A percentile compares a stretch with the other conserved stretches of the same genome.
Evolutionary conservation across 1,140 invertebrate species (phyloP).

Genomic region (Homalodisca vitripennis): DNA sequence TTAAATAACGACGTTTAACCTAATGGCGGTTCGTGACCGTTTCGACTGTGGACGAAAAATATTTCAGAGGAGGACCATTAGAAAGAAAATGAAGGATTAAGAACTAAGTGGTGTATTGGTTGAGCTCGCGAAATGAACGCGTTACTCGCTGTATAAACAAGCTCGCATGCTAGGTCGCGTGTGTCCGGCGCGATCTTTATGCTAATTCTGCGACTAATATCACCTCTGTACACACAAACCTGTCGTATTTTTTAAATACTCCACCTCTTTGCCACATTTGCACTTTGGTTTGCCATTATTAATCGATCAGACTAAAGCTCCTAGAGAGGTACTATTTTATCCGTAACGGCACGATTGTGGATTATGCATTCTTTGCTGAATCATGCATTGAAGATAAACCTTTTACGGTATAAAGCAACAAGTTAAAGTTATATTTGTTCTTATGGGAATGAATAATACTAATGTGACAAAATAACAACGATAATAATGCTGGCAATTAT

Average conservation of each 20-base stretch:
- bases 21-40: slow-evolving; percentile 5
- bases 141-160: not conserved
- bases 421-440: too few species aligned
- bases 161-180: slow-evolving; percentile 7
- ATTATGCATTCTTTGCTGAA: too few species aligned
- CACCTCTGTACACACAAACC: slow-evolving; percentile 1
- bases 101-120: slow-evolving; percentile 7
- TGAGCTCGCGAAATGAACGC: not conserved
- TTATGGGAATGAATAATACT: too few species aligned
- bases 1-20: slow-evolving; percentile 17
- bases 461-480: too few species aligned
- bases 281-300: too few species aligned
- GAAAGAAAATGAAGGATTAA: slow-evolving; percentile 7
- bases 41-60: slow-evolving; percentile 3
- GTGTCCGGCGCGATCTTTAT: not conserved
- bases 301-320: too few species aligned
- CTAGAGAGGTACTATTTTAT: too few species aligned
- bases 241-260: not conserved
- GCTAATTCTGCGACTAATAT: slow-evolving; percentile 4
- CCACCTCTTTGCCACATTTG: too few species aligned
- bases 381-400: too few species aligned
- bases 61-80: not conserved
- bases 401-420: too few species aligned
- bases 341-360: too few species aligned
- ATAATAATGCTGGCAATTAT: too few species aligned